Base-by-base conservation (phyloP, 2,888 invertebrate species). In the Oxyscelio sp. region DNA sequence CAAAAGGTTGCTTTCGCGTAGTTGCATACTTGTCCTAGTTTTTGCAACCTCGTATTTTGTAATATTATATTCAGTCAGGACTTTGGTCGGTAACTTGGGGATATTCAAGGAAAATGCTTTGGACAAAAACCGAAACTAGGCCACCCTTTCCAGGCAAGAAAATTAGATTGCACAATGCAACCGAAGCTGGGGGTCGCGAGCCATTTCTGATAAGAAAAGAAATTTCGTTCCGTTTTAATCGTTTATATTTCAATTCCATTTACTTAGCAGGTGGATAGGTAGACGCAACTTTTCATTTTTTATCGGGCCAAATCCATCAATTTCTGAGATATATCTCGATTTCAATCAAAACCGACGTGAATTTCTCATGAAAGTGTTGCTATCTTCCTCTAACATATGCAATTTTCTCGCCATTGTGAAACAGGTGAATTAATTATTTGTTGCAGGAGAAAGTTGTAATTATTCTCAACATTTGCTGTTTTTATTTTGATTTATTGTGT, bases 301-400 rank as follows among this genome's bases (percentile, higher is more conserved):
- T 70, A 70, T 70, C 68, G 17, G n/a, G 1, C 15, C 19, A 38
- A 56, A 70, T 56, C 71, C 71, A 59, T 71, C 59, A 50, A 15
- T 71, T 59, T 38, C 59, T 21, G 17, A 38, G 58, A 71, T 59
- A 58, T 48, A 59, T 59, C 15, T 50, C 40, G 45, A 13, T 38
- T 45, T n/a, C 50, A 70, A 45, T 70, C 34, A 48, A 19, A 48
- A n/a, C n/a, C n/a, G n/a, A 50, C 56, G 21, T 5, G 40, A 21
- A 21, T 70, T 70, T 45, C 70, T 38, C 34, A n/a, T n/a, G n/a
- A n/a, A n/a, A n/a, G n/a, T n/a, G n/a, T n/a, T n/a, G n/a, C n/a
- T n/a, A n/a, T n/a, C n/a, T n/a, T n/a, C n/a, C n/a, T n/a, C n/a
- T n/a, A n/a, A n/a, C n/a, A n/a, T n/a, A n/a, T n/a, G n/a, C n/a